Evolutionary conservation across 2,797 vertebrate species (phyloP).

Genomic region (Poeciliopsis paucimaculata): DNA sequence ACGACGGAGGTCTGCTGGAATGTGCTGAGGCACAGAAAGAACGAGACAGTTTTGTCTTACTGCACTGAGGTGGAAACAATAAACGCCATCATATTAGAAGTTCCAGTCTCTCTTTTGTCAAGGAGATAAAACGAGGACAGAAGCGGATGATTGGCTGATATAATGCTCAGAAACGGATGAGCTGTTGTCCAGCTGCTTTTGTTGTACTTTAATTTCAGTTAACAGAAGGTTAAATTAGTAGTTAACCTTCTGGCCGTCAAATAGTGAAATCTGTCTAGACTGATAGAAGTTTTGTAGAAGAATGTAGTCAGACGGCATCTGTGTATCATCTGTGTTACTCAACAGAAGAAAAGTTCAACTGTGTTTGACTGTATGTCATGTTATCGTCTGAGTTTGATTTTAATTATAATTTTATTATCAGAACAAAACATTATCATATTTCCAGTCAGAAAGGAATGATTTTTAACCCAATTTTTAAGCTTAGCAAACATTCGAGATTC

Average conservation of each 20-base stretch:
- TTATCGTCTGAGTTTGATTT: background rate
- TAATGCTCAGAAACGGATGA: conserved; percentile 12
- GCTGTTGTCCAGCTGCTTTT: conserved; percentile 2
- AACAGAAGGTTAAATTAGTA: background rate
- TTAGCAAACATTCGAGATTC: background rate
- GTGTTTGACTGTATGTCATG: background rate
- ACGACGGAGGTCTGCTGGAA: conserved; percentile 31
- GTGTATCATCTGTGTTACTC: background rate
- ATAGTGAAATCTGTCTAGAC: conserved; percentile 6
- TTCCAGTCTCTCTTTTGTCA: conserved; percentile 39
- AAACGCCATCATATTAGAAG: conserved; percentile 8
- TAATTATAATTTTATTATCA: background rate
- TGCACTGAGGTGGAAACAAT: conserved; percentile 4
- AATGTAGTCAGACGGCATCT: background rate
- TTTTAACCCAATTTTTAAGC: background rate
- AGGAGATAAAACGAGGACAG: conserved; percentile 23
- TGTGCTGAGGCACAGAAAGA: conserved; percentile 27
- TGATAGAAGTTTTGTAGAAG: background rate
- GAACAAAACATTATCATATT: background rate
- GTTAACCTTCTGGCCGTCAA: background rate
- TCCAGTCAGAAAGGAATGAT: background rate
- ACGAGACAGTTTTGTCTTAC: conserved; percentile 10
- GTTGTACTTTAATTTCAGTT: conserved; percentile 32
- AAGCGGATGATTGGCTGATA: conserved; percentile 19
- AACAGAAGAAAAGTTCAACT: background rate